These are phyloP conservation scores for Zootermopsis nevadensis DNA, from an alignment of 2,888 invertebrate species.

Conservation along the genomic window DNA sequence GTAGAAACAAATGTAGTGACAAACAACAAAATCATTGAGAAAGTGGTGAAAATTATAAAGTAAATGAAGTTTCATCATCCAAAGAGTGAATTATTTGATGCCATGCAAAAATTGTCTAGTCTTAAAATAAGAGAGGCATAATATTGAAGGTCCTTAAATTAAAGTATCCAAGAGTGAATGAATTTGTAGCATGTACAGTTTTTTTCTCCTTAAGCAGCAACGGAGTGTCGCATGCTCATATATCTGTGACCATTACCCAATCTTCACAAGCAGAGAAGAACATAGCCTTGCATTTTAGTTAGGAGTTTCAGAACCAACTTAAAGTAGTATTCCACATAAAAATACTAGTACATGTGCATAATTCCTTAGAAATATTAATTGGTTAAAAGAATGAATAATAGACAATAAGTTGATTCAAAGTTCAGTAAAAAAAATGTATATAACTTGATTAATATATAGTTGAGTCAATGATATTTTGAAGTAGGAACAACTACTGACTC, in stretches of 20 bases:
- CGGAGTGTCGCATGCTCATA: not conserved
- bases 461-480: not conserved
- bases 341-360: not conserved
- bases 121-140: not conserved
- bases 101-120: not conserved
- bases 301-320: not conserved
- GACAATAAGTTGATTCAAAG: not conserved
- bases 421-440: not conserved
- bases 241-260: not conserved
- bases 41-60: not conserved
- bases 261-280: not conserved
- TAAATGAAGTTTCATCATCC: not conserved
- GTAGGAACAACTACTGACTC: not conserved
- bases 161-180: not conserved
- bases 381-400: not conserved
- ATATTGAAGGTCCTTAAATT: not conserved
- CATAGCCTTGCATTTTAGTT: not conserved
- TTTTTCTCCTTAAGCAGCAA: conserved; percentile 13
- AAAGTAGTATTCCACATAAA: not conserved
- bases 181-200: conserved; percentile 1
- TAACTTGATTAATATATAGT: not conserved
- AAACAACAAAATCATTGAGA: not conserved
- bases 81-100: not conserved
- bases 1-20: not conserved
- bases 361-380: not conserved